Evolutionary conservation across 1,140 invertebrate species (phyloP).

Genomic region (Hyles euphorbiae): DNA sequence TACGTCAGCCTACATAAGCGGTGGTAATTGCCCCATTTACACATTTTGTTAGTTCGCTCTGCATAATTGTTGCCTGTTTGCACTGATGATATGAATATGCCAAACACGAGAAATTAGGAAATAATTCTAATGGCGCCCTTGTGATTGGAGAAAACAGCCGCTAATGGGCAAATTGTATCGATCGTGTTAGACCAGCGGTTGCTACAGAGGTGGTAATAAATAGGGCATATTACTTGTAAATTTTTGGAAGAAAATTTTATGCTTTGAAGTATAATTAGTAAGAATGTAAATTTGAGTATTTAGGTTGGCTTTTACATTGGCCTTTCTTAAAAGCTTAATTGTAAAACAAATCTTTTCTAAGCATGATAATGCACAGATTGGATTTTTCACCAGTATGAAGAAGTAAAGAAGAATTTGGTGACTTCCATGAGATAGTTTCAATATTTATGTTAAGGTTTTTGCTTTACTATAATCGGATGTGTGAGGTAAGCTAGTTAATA

Average conservation of each 20-base stretch:
- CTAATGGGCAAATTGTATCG: conserved; percentile 24
- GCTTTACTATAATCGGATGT: no score
- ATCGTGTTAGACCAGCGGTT: background rate
- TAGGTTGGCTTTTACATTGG: no score
- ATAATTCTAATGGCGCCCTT: conserved; percentile 17
- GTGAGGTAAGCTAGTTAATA: no score
- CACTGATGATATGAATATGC: conserved; percentile 50
- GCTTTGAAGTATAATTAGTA: no score
- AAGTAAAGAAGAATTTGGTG: no score
- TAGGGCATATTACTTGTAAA: background rate
- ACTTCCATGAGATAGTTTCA: no score
- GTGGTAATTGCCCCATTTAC: conserved; percentile 73
- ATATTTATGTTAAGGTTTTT: no score
- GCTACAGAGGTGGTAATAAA: conserved; percentile 1
- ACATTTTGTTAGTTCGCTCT: conserved; percentile 67
- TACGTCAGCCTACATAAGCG: conserved; percentile 64
- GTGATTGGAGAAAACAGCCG: conserved; percentile 1
- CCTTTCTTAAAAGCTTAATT: background rate
- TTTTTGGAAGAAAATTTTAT: background rate
- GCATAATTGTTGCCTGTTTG: conserved; percentile 70
- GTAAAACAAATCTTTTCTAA: background rate
- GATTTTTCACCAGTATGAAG: no score
- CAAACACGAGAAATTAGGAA: conserved; percentile 47
- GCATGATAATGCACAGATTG: no score
- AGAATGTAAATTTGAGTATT: no score